A percentile compares a stretch with the other conserved stretches of the same genome.
These are phyloP conservation scores for Cosmia trapezina DNA, from an alignment of 2,888 invertebrate genomes.

Conservation along the genomic window DNA sequence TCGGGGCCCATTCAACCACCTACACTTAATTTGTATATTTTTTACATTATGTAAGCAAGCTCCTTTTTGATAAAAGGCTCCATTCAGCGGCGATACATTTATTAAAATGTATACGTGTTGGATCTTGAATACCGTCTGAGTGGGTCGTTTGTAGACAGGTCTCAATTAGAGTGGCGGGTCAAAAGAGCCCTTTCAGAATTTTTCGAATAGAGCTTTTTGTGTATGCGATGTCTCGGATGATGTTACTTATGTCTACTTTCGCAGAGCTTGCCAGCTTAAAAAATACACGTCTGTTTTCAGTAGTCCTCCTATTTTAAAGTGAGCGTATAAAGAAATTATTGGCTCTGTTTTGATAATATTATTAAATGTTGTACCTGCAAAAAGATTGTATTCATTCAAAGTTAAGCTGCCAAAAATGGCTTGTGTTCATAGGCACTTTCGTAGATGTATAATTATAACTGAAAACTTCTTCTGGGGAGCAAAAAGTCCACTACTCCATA, in stretches of 20 bases:
- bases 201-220: slow-evolving; percentile 59
- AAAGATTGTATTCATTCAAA: background rate
- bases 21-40: slow-evolving; percentile 88
- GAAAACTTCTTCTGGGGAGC: background rate
- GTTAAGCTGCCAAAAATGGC: background rate
- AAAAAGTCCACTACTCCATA: background rate
- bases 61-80: slow-evolving; percentile 86
- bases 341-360: too few relatives aligned
- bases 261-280: background rate
- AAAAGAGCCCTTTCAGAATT: slow-evolving; percentile 64
- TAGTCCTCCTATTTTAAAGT: background rate
- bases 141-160: slow-evolving; percentile 77
- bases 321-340: background rate
- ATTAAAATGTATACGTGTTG: slow-evolving; percentile 87
- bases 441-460: background rate
- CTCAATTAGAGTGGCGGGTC: slow-evolving; percentile 68
- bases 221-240: slow-evolving; percentile 57
- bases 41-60: slow-evolving; percentile 82
- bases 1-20: slow-evolving; percentile 82
- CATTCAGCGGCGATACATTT: slow-evolving; percentile 89
- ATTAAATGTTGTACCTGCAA: background rate
- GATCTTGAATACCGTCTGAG: slow-evolving; percentile 85
- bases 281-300: slow-evolving; percentile 23
- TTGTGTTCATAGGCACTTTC: too few relatives aligned
- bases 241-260: slow-evolving; percentile 47